Evolutionary conservation across 2,113 vertebrate species (phyloP).

Genomic region (Syrrhaptes paradoxus): DNA sequence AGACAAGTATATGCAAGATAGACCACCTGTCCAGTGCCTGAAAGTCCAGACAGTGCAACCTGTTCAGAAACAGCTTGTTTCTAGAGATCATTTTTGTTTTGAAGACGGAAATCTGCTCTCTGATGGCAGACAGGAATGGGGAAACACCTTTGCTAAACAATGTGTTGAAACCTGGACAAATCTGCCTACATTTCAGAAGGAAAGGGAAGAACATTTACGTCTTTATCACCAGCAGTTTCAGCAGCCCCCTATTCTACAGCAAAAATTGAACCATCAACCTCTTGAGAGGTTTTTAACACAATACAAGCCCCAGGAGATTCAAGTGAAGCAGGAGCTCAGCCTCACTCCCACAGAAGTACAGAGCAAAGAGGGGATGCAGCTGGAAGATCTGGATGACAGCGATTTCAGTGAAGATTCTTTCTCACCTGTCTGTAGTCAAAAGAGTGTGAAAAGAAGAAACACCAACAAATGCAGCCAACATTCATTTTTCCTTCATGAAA

Average conservation of each 20-base stretch:
- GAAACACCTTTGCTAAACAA: not conserved
- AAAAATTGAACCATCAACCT: conserved; percentile 70
- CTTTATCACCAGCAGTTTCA: conserved; percentile 90
- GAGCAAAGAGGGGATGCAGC: conserved; percentile 49
- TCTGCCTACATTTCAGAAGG: conserved; percentile 69
- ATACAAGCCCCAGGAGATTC: conserved; percentile 53
- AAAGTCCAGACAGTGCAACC: conserved; percentile 74
- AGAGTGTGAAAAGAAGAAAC: not conserved
- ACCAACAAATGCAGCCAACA: conserved; percentile 9
- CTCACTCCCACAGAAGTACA: not conserved
- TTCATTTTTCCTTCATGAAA: conserved; percentile 79
- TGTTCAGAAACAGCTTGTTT: conserved; percentile 74
- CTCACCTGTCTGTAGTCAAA: conserved; percentile 64
- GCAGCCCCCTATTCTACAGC: conserved; percentile 78
- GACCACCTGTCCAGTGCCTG: not conserved
- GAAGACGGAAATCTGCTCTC: not conserved
- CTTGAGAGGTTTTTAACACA: conserved; percentile 71
- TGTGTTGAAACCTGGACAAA: conserved; percentile 6
- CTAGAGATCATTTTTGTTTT: conserved; percentile 30
- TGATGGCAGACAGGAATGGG: not conserved
- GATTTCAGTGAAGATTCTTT: conserved; percentile 84
- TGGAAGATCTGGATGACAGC: conserved; percentile 79
- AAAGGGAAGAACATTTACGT: conserved; percentile 82
- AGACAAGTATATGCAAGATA: not conserved
- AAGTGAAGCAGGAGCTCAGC: conserved; percentile 12